These are phyloP conservation scores for Dendrolimus kikuchii DNA, from an alignment of 1,140 invertebrate species.

Conservation along the genomic window DNA sequence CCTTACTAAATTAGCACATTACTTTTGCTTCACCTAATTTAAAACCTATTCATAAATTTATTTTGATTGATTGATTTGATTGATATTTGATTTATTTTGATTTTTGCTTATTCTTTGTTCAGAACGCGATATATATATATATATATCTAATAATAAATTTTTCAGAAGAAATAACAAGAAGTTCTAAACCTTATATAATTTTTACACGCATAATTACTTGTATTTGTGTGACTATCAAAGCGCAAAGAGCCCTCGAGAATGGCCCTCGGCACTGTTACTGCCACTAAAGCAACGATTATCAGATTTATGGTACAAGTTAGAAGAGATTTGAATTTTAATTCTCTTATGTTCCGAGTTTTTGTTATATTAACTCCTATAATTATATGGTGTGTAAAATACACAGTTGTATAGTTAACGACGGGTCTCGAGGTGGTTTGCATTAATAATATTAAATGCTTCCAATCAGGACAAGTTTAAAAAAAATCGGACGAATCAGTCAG, in stretches of 20 bases:
- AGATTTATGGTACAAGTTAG: slow-evolving; percentile 22
- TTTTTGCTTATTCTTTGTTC: no score
- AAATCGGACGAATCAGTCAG: no score
- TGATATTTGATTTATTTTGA: no score
- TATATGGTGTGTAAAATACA: neutral
- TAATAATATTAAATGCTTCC: neutral
- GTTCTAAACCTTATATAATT: slow-evolving; percentile 20
- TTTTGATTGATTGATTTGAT: no score
- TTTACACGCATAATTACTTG: slow-evolving; percentile 38
- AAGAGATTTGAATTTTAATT: slow-evolving; percentile 3
- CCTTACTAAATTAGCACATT: no score
- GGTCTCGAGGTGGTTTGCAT: neutral
- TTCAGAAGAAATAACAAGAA: slow-evolving; percentile 1
- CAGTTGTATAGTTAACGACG: neutral
- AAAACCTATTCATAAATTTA: no score
- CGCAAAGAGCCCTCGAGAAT: slow-evolving; percentile 37
- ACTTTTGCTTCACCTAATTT: no score
- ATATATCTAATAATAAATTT: slow-evolving; percentile 1
- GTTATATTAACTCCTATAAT: no score
- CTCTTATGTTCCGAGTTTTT: no score
- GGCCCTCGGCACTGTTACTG: slow-evolving; percentile 31
- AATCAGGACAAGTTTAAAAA: no score
- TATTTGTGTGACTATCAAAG: slow-evolving; percentile 29
- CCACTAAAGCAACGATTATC: slow-evolving; percentile 43
- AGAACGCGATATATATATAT: neutral